These are phyloP conservation scores for Cephalophus harveyi DNA, from an alignment of 2,113 vertebrate species.

Conservation along the genomic window DNA sequence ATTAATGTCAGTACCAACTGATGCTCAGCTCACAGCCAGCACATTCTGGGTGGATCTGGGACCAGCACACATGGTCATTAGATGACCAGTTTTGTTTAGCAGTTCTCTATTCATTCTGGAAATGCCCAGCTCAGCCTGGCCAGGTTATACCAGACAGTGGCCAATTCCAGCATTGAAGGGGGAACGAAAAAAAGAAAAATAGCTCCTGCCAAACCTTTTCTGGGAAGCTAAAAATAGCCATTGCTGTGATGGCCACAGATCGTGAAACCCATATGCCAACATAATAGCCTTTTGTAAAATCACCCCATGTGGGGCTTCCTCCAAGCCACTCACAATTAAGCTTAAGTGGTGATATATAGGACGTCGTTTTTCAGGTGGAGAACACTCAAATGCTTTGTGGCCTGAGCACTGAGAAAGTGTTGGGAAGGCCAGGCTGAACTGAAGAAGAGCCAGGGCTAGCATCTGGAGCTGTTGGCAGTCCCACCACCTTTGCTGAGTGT, in stretches of 20 bases:
- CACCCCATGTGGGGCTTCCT: background rate
- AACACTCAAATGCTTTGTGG: background rate
- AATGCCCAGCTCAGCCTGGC: background rate
- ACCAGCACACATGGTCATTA: accelerated
- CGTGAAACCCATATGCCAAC: conserved; percentile 2
- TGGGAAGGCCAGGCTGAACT: background rate
- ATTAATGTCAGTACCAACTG: background rate
- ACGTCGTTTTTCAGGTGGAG: conserved; percentile 16
- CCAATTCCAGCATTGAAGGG: background rate
- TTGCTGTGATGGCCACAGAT: background rate
- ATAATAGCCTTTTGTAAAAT: conserved; percentile 12
- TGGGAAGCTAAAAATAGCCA: conserved; percentile 33
- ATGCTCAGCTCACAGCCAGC: background rate
- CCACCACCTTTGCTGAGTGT: background rate
- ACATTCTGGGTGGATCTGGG: background rate
- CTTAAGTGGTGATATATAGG: background rate
- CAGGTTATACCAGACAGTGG: background rate
- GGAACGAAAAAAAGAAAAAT: background rate
- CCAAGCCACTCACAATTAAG: conserved; percentile 29
- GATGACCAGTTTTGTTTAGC: background rate
- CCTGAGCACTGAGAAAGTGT: background rate
- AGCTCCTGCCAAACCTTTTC: conserved; percentile 8
- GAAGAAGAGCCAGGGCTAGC: background rate
- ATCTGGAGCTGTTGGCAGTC: background rate
- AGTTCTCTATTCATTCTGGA: background rate